phyloP scores from a whole-genome alignment of 2,888 invertebrate genomes.

The Cephus nigrinus region DNA sequence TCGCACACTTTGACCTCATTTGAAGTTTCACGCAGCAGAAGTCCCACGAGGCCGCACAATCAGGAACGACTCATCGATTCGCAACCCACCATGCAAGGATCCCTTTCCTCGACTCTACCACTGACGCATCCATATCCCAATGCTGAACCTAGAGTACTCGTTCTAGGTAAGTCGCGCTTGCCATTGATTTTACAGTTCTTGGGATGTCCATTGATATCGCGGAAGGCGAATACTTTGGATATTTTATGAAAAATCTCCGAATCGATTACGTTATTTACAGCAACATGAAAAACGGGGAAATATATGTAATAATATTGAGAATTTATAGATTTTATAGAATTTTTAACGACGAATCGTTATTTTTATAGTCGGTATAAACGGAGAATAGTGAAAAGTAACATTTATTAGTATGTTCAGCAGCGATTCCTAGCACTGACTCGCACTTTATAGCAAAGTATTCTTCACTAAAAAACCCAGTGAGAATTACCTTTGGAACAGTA shows the following conservation, averaged over 20 bases:
- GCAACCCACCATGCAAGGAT: slow-evolving; percentile 57
- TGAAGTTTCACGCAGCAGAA: slow-evolving; percentile 70
- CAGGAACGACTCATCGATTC: slow-evolving; percentile 65
- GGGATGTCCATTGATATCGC: not conserved
- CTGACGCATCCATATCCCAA: slow-evolving; percentile 49
- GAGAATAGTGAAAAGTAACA: too few species aligned
- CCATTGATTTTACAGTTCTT: not conserved
- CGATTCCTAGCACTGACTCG: too few species aligned
- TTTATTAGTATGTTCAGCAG: too few species aligned
- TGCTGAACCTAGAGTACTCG: slow-evolving; percentile 62
- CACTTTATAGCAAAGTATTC: too few species aligned
- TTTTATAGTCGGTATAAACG: not conserved
- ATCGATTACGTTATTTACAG: not conserved
- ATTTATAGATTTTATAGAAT: not conserved
- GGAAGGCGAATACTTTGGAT: not conserved
- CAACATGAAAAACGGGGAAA: too few species aligned
- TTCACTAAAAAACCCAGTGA: too few species aligned
- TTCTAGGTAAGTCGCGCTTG: slow-evolving; percentile 59
- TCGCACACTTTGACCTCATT: slow-evolving; percentile 89
- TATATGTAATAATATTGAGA: too few species aligned
- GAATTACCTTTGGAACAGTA: too few species aligned
- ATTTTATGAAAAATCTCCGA: not conserved
- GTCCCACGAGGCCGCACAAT: slow-evolving; percentile 67
- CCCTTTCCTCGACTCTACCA: slow-evolving; percentile 45
- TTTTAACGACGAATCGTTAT: not conserved